These are phyloP conservation scores for Nowickia ferox DNA, from an alignment of 2,888 invertebrate genomes.

Conservation along the genomic window DNA sequence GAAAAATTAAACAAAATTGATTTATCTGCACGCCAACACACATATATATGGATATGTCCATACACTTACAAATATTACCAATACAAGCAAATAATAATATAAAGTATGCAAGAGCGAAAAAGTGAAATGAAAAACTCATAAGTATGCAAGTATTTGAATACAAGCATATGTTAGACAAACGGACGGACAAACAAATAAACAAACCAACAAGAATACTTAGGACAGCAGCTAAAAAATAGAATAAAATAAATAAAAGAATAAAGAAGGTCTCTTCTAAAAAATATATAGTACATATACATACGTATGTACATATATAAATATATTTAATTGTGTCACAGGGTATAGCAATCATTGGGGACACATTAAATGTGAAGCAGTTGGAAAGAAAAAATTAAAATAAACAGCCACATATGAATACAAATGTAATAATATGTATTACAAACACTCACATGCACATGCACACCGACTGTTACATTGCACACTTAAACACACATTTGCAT, in stretches of 20 bases:
- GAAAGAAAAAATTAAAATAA: conserved; percentile 53
- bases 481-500: not conserved
- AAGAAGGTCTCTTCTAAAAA: conserved; percentile 47
- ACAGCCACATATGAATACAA: conserved; percentile 70
- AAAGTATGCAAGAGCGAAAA: conserved; percentile 24
- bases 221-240: not conserved
- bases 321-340: conserved; percentile 65
- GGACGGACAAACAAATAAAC: conserved; percentile 29
- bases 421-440: conserved; percentile 58
- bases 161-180: conserved; percentile 61
- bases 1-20: conserved; percentile 69
- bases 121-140: conserved; percentile 46
- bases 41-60: conserved; percentile 18
- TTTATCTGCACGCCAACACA: conserved; percentile 59
- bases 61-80: conserved; percentile 20
- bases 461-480: not conserved
- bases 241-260: conserved; percentile 12
- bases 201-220: conserved; percentile 15
- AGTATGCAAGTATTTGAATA: conserved; percentile 18
- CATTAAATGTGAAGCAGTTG: conserved; percentile 77
- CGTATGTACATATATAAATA: not conserved
- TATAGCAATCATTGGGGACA: conserved; percentile 79
- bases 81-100: conserved; percentile 45
- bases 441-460: conserved; percentile 14
- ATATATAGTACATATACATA: conserved; percentile 11